Evolutionary conservation across 2,797 vertebrate genomes (phyloP).

Genomic region (Galaxias olidus): DNA sequence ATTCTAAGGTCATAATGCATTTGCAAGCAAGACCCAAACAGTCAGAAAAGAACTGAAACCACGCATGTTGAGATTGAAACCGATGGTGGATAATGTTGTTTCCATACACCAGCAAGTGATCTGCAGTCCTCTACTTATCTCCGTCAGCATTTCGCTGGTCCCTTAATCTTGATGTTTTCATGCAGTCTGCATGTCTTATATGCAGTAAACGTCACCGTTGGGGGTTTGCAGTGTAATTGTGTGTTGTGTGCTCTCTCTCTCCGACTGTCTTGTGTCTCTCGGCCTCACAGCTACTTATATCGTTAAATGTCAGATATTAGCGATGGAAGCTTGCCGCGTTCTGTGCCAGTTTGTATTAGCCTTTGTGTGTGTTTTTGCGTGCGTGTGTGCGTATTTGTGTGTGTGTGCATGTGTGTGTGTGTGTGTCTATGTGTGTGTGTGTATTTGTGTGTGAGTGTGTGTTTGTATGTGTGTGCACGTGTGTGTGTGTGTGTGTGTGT

Average conservation of each 20-base stretch:
- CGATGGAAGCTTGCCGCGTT: not conserved
- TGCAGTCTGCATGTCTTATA: too few relatives aligned
- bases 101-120: too few relatives aligned
- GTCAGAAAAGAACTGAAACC: too few relatives aligned
- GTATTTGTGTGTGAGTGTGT: not conserved
- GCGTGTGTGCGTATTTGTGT: not conserved
- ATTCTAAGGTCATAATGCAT: too few relatives aligned
- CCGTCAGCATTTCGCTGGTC: too few relatives aligned
- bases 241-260: not conserved
- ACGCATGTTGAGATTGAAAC: too few relatives aligned
- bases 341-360: conserved; percentile 5
- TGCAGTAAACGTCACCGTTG: too few relatives aligned
- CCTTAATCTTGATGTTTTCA: too few relatives aligned
- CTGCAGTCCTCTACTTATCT: too few relatives aligned
- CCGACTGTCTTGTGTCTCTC: not conserved
- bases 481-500: not conserved
- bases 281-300: not conserved
- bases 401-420: conserved; percentile 5
- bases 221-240: not conserved
- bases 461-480: not conserved
- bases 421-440: not conserved
- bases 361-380: conserved; percentile 3
- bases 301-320: conserved; percentile 6
- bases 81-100: too few relatives aligned
- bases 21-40: too few relatives aligned